Evolutionary conservation across 2,888 invertebrate species (phyloP).

Genomic region (Lamellibrachia satsuma): DNA sequence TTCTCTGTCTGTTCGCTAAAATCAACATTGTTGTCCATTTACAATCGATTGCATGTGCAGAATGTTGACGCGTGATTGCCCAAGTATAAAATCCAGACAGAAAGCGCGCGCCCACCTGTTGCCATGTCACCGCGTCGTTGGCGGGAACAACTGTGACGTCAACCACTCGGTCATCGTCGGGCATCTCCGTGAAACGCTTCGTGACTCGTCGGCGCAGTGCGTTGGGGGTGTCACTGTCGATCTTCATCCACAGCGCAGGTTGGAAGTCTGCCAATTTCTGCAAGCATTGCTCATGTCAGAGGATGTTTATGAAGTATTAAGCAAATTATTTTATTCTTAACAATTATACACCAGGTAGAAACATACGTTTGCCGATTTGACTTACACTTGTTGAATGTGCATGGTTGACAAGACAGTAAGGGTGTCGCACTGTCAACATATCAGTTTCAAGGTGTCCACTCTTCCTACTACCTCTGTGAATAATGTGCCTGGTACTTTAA

Average conservation of each 20-base stretch:
- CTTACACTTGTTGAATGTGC: neutral
- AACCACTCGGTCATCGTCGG: conserved; percentile 2
- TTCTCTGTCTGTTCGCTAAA: too few species aligned
- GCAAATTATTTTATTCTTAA: too few species aligned
- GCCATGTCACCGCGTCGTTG: neutral
- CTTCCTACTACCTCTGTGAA: neutral
- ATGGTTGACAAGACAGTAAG: neutral
- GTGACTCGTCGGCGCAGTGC: neutral
- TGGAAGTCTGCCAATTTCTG: neutral
- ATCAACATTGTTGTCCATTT: too few species aligned
- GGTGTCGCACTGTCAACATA: neutral
- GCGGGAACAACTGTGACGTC: neutral
- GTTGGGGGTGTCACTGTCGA: neutral
- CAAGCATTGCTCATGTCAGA: too few species aligned
- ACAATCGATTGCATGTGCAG: too few species aligned
- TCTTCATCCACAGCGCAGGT: neutral
- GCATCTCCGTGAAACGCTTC: conserved; percentile 12
- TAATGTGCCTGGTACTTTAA: neutral
- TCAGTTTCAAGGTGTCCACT: neutral
- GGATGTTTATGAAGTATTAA: too few species aligned
- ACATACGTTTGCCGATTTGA: too few species aligned
- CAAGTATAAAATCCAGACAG: neutral
- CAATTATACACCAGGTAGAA: too few species aligned
- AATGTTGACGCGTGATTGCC: neutral
- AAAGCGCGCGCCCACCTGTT: neutral